These are phyloP conservation scores for Monodelphis domestica DNA, from an alignment of 2,797 vertebrate species.

Conservation along the genomic window DNA sequence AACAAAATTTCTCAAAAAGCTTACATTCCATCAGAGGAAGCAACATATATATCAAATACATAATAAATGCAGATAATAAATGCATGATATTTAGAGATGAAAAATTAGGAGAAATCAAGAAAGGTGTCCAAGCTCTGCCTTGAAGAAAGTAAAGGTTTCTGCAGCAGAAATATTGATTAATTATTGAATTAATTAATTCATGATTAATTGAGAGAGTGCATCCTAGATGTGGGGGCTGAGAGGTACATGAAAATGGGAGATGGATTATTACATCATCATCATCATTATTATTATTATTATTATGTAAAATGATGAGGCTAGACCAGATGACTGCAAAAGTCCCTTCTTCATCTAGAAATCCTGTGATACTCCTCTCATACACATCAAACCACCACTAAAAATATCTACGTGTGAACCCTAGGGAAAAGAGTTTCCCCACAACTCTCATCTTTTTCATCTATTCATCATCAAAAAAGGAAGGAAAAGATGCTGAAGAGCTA, in stretches of 20 bases:
- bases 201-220: background rate
- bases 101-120: background rate
- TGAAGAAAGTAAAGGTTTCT: background rate
- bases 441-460: background rate
- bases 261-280: background rate
- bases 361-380: background rate
- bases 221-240: background rate
- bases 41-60: background rate
- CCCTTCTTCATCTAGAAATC: background rate
- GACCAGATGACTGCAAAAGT: background rate
- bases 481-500: background rate
- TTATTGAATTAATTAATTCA: background rate
- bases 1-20: background rate
- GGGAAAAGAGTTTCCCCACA: background rate
- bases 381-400: background rate
- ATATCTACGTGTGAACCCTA: background rate
- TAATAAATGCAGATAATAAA: background rate
- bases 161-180: background rate
- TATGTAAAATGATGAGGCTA: background rate
- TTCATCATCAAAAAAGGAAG: background rate
- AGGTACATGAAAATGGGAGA: background rate
- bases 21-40: background rate
- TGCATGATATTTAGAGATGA: background rate
- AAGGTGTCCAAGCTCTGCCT: background rate
- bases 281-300: background rate